Conservation (phyloP, 2,888 invertebrate species). For the Dicyrtomina minuta region DNA sequence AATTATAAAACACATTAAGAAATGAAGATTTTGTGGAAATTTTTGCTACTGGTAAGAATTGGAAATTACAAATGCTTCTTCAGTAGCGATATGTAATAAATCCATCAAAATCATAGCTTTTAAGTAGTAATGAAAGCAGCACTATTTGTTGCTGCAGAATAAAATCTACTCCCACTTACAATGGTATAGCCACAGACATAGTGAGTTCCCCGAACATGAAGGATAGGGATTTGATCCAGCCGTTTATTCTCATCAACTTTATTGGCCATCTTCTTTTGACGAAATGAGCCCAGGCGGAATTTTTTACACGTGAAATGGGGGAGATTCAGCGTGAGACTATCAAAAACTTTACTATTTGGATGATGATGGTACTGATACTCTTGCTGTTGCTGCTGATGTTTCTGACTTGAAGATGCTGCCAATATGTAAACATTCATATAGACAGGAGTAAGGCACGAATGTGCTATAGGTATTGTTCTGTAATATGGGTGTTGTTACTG, state of each 20-base stretch:
- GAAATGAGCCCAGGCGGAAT: conserved; percentile 22
- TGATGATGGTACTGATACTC: conserved; percentile 3
- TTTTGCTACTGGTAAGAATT: not conserved
- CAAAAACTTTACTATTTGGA: not conserved
- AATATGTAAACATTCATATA: conserved; percentile 20
- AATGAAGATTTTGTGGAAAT: not conserved
- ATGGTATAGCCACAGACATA: conserved; percentile 85
- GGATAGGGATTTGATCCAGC: conserved; percentile 71
- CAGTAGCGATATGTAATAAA: not conserved
- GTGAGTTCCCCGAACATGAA: conserved; percentile 76
- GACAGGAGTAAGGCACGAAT: not conserved
- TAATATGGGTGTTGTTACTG: too few species aligned
- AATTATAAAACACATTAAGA: too few species aligned
- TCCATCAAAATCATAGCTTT: not conserved
- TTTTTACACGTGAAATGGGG: conserved; percentile 13
- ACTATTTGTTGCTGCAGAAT: not conserved
- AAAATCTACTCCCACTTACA: conserved; percentile 63
- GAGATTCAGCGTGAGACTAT: conserved; percentile 3
- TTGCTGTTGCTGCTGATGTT: not conserved
- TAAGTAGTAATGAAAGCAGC: not conserved
- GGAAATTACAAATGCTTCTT: not conserved
- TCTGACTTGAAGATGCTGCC: conserved; percentile 9
- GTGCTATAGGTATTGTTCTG: too few species aligned
- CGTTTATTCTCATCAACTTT: conserved; percentile 56
- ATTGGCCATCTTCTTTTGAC: conserved; percentile 42